Conservation (phyloP, 2,888 invertebrate genomes). For the Volucella zonaria region DNA sequence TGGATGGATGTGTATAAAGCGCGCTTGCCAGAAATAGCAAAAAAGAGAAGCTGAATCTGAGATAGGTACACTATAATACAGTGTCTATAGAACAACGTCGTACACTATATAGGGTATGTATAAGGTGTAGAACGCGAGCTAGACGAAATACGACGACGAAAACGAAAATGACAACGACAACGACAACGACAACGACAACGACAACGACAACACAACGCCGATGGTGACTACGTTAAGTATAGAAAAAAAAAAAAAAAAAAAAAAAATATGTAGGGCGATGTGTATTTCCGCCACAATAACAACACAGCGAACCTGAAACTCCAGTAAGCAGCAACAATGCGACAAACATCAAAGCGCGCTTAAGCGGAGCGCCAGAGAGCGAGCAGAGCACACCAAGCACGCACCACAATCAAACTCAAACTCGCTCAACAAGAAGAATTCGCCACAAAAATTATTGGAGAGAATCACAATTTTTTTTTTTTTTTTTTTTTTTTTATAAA, state of each 20-base stretch:
- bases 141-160: constrained; percentile 44
- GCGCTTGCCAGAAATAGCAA: constrained; percentile 73
- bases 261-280: neutral
- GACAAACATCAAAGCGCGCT: constrained; percentile 69
- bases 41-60: constrained; percentile 70
- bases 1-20: constrained; percentile 62
- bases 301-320: constrained; percentile 34
- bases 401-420: constrained; percentile 43
- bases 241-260: neutral
- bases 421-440: constrained; percentile 57
- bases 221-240: too few relatives aligned
- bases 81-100: too few relatives aligned
- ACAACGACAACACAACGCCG: too few relatives aligned
- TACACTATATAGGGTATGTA: too few relatives aligned
- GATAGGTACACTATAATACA: constrained; percentile 40
- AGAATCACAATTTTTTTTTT: constrained; percentile 19
- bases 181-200: too few relatives aligned
- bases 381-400: constrained; percentile 52
- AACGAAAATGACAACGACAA: too few relatives aligned
- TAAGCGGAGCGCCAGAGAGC: constrained; percentile 39
- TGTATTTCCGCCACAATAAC: constrained; percentile 60
- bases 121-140: constrained; percentile 50
- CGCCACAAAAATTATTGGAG: constrained; percentile 42
- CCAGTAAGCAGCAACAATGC: constrained; percentile 59
- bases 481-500: constrained; percentile 3